phyloP scores from a whole-genome alignment of 2,113 vertebrate species.

The Okapia johnstoni region DNA sequence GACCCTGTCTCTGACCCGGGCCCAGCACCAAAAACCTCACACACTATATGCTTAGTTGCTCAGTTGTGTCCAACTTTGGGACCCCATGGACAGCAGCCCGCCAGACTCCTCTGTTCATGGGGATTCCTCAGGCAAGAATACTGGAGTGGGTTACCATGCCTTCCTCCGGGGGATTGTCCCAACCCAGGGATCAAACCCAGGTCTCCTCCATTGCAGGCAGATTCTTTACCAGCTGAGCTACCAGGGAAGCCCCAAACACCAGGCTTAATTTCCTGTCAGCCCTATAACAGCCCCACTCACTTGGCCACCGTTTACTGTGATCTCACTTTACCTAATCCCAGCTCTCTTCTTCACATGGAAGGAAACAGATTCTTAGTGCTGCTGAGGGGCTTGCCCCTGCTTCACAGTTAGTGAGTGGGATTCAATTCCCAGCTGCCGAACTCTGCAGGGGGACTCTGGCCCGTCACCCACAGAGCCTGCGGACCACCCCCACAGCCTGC shows the following conservation, averaged over 20 bases:
- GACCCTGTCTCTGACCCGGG: neutral
- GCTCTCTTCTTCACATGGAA: neutral
- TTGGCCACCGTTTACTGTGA: neutral
- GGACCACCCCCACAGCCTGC: accelerated
- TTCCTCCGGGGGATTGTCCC: neutral
- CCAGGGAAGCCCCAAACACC: neutral
- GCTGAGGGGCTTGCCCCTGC: no score
- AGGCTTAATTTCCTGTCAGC: no score
- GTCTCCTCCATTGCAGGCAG: neutral
- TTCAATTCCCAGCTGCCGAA: neutral
- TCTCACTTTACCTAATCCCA: neutral
- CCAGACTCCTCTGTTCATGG: neutral
- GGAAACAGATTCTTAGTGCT: neutral
- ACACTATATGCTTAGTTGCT: neutral
- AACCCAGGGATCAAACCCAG: neutral
- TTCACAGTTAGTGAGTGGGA: neutral
- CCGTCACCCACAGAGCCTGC: no score
- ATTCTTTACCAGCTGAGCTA: neutral
- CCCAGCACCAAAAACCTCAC: neutral
- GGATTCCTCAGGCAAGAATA: neutral
- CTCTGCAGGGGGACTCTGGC: neutral
- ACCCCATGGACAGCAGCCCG: neutral
- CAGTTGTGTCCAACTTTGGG: neutral
- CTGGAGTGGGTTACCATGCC: neutral
- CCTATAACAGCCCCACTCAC: neutral